Percentiles rank a stretch among this genome's conserved stretches.
These are phyloP conservation scores for Anas capensis DNA, from an alignment of 2,797 vertebrate genomes.

Conservation along the genomic window DNA sequence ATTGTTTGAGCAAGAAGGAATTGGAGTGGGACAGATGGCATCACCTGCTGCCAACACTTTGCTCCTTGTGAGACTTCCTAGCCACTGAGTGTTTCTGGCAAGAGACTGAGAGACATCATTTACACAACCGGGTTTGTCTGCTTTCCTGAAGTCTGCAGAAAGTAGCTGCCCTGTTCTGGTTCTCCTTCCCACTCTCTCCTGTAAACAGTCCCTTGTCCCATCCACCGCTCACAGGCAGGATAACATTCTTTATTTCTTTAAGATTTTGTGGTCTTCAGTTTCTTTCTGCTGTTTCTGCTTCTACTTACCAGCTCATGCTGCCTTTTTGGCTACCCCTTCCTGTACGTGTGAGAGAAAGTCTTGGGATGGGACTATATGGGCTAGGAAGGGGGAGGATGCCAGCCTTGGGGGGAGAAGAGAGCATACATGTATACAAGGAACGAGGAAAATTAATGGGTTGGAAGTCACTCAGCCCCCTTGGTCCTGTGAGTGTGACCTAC, in stretches of 20 bases:
- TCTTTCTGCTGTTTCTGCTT: background rate
- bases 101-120: background rate
- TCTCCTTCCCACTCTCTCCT: background rate
- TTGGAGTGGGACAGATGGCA: conserved; percentile 26
- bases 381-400: background rate
- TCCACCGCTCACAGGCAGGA: background rate
- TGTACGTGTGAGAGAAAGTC: background rate
- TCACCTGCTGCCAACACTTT: conserved; percentile 14
- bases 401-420: background rate
- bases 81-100: background rate
- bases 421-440: background rate
- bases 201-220: background rate
- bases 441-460: background rate
- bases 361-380: background rate
- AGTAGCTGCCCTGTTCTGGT: background rate
- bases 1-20: background rate
- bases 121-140: background rate
- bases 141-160: background rate
- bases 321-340: background rate
- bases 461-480: background rate
- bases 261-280: background rate
- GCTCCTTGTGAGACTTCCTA: background rate
- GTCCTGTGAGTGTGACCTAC: background rate
- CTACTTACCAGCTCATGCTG: background rate
- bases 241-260: background rate